Evolutionary conservation across 2,888 invertebrate species (phyloP).

Genomic region (Melikaiella ostensackeni): DNA sequence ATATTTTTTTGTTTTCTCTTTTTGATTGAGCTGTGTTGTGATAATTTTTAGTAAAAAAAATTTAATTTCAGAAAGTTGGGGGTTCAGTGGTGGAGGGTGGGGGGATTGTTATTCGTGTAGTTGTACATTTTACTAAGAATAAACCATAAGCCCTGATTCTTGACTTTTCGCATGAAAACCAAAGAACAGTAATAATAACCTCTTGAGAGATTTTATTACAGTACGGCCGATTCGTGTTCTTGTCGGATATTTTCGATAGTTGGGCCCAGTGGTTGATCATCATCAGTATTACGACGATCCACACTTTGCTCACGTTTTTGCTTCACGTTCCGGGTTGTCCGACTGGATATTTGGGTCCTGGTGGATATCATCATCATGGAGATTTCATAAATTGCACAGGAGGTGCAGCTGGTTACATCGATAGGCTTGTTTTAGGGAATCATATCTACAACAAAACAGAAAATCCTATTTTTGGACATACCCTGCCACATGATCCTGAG

Average conservation of each 20-base stretch:
- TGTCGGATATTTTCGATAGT: constrained; percentile 82
- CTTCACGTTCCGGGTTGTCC: constrained; percentile 88
- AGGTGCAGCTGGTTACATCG: constrained; percentile 90
- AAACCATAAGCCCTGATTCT: no score
- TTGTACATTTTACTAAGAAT: no score
- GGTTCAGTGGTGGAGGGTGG: no score
- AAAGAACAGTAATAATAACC: background rate
- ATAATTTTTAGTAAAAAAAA: no score
- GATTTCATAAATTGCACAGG: constrained; percentile 86
- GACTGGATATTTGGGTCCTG: constrained; percentile 89
- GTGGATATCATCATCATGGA: constrained; percentile 83
- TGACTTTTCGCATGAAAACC: background rate
- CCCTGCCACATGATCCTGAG: constrained; percentile 88
- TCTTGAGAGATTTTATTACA: constrained; percentile 68
- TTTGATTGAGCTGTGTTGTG: no score
- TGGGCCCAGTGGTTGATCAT: constrained; percentile 88
- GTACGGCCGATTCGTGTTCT: constrained; percentile 78
- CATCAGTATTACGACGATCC: constrained; percentile 80
- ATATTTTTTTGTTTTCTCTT: no score
- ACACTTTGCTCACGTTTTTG: constrained; percentile 84
- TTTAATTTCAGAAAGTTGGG: no score
- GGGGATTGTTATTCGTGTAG: no score
- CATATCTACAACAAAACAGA: constrained; percentile 68
- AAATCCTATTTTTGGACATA: constrained; percentile 79
- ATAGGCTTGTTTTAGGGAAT: constrained; percentile 78